Conservation (phyloP, 2,888 invertebrate species). For the Andrena hattorfiana region DNA sequence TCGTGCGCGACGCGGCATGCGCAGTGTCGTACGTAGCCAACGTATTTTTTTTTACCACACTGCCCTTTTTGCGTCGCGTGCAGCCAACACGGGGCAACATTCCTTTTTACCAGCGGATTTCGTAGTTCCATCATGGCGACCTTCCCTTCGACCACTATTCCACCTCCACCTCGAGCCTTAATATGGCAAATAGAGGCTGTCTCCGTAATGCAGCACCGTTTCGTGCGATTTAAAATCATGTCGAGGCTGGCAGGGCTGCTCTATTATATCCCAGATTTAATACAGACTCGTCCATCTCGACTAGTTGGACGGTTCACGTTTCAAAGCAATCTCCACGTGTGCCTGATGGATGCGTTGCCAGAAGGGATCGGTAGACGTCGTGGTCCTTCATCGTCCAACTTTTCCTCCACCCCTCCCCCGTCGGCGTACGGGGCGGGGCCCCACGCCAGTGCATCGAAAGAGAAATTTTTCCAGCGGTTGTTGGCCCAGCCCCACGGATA, state of each 20-base stretch:
- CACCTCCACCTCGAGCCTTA: too few species aligned
- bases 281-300: too few species aligned
- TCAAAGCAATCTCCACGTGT: background rate
- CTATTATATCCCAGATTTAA: too few species aligned
- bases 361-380: constrained; percentile 22
- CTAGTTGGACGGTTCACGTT: background rate
- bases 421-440: constrained; percentile 60
- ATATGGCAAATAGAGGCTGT: too few species aligned
- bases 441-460: constrained; percentile 54
- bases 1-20: background rate
- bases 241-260: too few species aligned
- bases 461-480: constrained; percentile 63
- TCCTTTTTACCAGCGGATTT: background rate
- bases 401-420: constrained; percentile 30
- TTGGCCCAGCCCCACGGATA: constrained; percentile 59
- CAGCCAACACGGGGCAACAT: background rate
- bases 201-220: too few species aligned
- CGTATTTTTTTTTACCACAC: background rate
- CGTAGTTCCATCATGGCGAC: background rate
- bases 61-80: background rate
- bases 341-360: background rate
- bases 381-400: constrained; percentile 6
- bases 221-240: too few species aligned
- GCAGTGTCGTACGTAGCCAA: constrained; percentile 2
- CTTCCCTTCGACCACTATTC: background rate